Evolutionary conservation across 2,113 vertebrate genomes (phyloP).

Genomic region (Montifringilla adamsi): DNA sequence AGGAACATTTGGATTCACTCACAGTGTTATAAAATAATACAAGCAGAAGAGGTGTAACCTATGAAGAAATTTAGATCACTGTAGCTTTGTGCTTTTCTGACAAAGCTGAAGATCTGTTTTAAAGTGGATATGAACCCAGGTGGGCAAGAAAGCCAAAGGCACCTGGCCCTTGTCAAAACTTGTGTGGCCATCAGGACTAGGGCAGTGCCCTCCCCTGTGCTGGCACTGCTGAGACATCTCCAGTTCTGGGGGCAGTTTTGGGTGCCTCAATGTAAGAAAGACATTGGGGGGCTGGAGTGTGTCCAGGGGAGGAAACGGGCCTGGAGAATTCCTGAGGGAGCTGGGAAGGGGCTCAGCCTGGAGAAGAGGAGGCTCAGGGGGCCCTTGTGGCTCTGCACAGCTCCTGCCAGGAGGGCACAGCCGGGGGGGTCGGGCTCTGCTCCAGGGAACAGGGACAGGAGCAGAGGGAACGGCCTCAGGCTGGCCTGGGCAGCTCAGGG

Average conservation of each 20-base stretch:
- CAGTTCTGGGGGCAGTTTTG: neutral
- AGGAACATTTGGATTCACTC: neutral
- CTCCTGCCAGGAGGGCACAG: neutral
- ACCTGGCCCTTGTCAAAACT: neutral
- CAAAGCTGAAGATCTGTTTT: neutral
- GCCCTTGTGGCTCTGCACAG: neutral
- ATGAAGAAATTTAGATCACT: neutral
- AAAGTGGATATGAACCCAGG: neutral
- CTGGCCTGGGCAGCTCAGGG: neutral
- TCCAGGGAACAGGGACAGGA: neutral
- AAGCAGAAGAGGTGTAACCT: neutral
- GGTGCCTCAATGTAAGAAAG: neutral
- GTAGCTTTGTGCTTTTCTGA: neutral
- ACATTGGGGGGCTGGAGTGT: neutral
- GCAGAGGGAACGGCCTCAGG: neutral
- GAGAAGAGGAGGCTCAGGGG: neutral
- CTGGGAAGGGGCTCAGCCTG: neutral
- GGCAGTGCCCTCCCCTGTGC: neutral
- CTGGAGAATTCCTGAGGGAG: neutral
- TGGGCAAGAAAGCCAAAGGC: neutral
- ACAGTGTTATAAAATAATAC: neutral
- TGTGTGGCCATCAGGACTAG: neutral
- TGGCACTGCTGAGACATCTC: neutral
- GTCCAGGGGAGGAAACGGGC: neutral
- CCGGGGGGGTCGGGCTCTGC: rapidly evolving